Conservation (phyloP, 2,797 vertebrate genomes). For the Spea hammondii region DNA sequence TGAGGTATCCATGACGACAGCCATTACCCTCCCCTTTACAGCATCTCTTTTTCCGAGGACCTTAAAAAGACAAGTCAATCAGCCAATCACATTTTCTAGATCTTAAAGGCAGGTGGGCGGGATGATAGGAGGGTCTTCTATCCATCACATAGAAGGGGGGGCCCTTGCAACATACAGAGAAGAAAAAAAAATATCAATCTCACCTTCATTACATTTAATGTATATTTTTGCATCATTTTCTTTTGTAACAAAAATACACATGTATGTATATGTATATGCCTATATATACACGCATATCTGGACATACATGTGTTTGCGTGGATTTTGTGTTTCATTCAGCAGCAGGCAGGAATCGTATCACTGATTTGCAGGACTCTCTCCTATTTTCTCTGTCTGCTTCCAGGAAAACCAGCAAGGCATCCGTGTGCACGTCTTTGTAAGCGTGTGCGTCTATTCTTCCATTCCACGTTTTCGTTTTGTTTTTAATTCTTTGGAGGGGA, state of each 20-base stretch:
- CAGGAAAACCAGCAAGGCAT: neutral
- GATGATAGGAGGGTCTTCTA: constrained; percentile 51
- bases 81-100: constrained; percentile 52
- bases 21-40: constrained; percentile 58
- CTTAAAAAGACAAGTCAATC: constrained; percentile 35
- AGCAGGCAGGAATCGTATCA: constrained; percentile 18
- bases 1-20: constrained; percentile 65
- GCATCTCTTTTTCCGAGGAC: constrained; percentile 46
- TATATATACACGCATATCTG: neutral
- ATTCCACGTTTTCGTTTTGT: neutral
- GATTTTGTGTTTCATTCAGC: constrained; percentile 6
- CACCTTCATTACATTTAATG: constrained; percentile 38
- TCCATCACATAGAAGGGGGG: constrained; percentile 50
- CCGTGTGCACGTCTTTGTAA: neutral
- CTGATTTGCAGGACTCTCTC: constrained; percentile 20
- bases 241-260: constrained; percentile 16
- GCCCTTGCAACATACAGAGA: constrained; percentile 44
- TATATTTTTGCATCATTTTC: constrained; percentile 33
- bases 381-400: constrained; percentile 26
- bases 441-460: neutral
- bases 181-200: constrained; percentile 46
- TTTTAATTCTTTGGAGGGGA: neutral
- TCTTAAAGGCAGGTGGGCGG: constrained; percentile 57
- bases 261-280: constrained; percentile 6
- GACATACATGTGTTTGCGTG: neutral